Evolutionary conservation across 2,888 invertebrate genomes (phyloP).

Genomic region (Gymnosoma rotundatum): DNA sequence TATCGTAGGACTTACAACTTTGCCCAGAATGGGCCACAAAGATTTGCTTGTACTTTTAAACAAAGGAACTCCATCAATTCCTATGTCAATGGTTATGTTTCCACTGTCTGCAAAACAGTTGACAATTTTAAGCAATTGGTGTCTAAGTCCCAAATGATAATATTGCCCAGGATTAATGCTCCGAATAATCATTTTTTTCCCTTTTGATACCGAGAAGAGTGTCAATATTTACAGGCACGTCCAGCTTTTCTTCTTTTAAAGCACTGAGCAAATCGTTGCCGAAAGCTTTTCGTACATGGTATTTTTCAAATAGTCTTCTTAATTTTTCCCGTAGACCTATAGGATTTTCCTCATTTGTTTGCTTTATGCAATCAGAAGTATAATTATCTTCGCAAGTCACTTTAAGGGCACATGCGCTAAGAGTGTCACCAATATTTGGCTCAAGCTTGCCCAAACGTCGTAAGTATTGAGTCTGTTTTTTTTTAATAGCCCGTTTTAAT

Average conservation of each 20-base stretch:
- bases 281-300: neutral
- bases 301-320: slow-evolving; percentile 16
- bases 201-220: too few relatives aligned
- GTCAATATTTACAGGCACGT: too few relatives aligned
- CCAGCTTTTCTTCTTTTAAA: too few relatives aligned
- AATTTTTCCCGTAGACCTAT: slow-evolving; percentile 15
- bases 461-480: slow-evolving; percentile 45
- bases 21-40: slow-evolving; percentile 48
- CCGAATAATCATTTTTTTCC: too few relatives aligned
- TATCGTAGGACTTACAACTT: slow-evolving; percentile 23
- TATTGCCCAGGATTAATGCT: too few relatives aligned
- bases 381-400: too few relatives aligned
- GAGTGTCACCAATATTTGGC: slow-evolving; percentile 29
- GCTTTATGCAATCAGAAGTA: too few relatives aligned
- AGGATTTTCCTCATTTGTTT: neutral
- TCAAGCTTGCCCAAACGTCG: slow-evolving; percentile 27
- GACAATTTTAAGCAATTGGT: neutral
- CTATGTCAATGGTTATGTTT: slow-evolving; percentile 39
- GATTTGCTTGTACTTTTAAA: slow-evolving; percentile 42
- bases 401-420: neutral
- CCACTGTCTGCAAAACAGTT: slow-evolving; percentile 20
- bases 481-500: slow-evolving; percentile 39
- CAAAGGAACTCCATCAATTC: slow-evolving; percentile 45
- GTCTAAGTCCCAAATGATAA: too few relatives aligned
- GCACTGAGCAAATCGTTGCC: too few relatives aligned